These are phyloP conservation scores for Drosophila yakuba DNA, from an alignment of 1,140 invertebrate genomes.

Conservation along the genomic window DNA sequence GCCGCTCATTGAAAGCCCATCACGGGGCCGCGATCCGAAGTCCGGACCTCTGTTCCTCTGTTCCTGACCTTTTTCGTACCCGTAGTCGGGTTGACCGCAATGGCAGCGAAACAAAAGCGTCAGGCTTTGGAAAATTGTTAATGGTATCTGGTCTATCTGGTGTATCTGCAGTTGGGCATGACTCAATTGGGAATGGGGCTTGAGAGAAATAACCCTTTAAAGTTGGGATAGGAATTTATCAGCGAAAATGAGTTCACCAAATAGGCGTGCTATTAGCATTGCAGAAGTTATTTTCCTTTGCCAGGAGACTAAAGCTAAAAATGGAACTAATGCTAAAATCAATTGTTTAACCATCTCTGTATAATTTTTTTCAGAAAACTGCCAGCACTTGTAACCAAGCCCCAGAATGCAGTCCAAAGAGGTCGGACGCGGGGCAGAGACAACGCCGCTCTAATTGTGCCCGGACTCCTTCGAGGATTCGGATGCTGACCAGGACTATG, in stretches of 20 bases:
- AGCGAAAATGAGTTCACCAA: background rate
- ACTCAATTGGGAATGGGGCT: conserved; percentile 1
- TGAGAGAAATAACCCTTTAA: background rate
- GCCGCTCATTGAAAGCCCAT: conserved; percentile 38
- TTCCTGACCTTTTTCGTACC: conserved; percentile 38
- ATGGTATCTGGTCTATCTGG: conserved; percentile 19
- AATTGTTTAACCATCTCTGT: conserved; percentile 15
- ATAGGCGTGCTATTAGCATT: too few relatives aligned
- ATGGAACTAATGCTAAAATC: background rate
- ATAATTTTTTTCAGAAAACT: conserved; percentile 9
- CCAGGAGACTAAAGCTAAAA: too few relatives aligned
- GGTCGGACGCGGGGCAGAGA: conserved; percentile 23
- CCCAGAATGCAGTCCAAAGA: conserved; percentile 55
- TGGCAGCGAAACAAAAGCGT: conserved; percentile 37
- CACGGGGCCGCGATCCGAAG: conserved; percentile 16
- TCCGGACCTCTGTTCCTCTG: conserved; percentile 16
- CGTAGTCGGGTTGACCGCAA: conserved; percentile 31
- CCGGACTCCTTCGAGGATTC: conserved; percentile 34
- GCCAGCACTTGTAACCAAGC: conserved; percentile 63
- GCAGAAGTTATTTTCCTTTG: too few relatives aligned
- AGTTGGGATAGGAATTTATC: background rate
- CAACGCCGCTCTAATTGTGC: conserved; percentile 62
- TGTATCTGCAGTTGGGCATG: background rate
- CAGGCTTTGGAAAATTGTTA: conserved; percentile 36
- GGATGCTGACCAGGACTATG: conserved; percentile 49